phyloP scores from a whole-genome alignment of 2,888 invertebrate species.

The Lasioglossum malachurum region DNA sequence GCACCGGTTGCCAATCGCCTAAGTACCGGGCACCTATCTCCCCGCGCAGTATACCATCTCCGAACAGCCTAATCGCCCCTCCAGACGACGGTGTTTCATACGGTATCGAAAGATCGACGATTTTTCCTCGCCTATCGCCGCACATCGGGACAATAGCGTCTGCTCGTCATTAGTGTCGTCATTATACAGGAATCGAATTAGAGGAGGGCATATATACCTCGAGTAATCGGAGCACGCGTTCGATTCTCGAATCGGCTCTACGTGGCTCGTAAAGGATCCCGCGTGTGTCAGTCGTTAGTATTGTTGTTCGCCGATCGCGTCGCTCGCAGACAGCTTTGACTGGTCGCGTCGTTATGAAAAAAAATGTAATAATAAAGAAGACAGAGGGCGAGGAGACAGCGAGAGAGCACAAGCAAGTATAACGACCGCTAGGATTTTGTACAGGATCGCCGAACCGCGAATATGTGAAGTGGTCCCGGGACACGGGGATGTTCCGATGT shows the following conservation, averaged over 20 bases:
- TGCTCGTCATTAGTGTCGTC: slow-evolving; percentile 47
- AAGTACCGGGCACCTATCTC: not conserved
- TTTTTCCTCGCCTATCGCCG: not conserved
- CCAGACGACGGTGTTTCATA: not conserved
- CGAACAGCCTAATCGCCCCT: not conserved
- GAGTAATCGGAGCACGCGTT: not conserved
- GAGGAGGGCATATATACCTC: not conserved
- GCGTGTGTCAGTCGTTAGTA: slow-evolving; percentile 59
- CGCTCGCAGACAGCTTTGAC: slow-evolving; percentile 58
- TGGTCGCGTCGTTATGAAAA: slow-evolving; percentile 74
- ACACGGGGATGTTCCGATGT: slow-evolving; percentile 31
- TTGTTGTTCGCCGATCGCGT: slow-evolving; percentile 66
- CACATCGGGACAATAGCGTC: not conserved
- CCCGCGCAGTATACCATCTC: not conserved
- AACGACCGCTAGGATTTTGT: slow-evolving; percentile 83
- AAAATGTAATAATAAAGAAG: slow-evolving; percentile 78
- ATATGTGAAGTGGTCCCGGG: slow-evolving; percentile 78
- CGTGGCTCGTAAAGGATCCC: slow-evolving; percentile 2
- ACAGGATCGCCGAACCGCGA: slow-evolving; percentile 80
- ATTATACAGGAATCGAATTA: slow-evolving; percentile 50
- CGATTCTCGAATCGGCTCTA: not conserved
- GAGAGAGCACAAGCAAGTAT: slow-evolving; percentile 55
- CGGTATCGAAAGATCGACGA: not conserved
- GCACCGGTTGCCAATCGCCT: not conserved
- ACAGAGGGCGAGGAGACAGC: slow-evolving; percentile 39